Conservation (phyloP, 2,113 vertebrate genomes). For the Glaucomys volans region DNA sequence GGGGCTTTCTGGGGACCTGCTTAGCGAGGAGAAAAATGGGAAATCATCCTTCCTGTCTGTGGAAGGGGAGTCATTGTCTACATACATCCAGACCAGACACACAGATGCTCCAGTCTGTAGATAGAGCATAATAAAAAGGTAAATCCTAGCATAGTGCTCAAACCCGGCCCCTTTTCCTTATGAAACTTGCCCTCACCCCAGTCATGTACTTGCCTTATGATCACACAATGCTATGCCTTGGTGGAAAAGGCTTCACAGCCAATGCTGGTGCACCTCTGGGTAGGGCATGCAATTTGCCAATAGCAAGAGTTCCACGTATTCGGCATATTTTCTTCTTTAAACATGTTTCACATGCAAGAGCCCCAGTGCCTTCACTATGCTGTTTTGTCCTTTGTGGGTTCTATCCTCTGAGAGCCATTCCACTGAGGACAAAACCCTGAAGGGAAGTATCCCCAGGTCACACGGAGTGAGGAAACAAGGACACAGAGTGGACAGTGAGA, state of each 20-base stretch:
- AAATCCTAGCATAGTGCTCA: background rate
- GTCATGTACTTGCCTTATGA: too few species aligned
- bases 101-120: background rate
- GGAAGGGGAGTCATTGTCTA: background rate
- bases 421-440: background rate
- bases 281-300: background rate
- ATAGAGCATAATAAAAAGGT: background rate
- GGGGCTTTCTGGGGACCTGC: background rate
- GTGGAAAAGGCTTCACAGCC: background rate
- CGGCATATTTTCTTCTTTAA: background rate
- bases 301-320: background rate
- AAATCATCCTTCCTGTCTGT: slow-evolving; percentile 46
- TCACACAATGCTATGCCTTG: background rate
- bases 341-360: background rate
- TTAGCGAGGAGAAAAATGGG: slow-evolving; percentile 60
- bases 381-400: background rate
- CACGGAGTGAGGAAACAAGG: background rate
- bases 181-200: background rate
- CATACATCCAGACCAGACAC: background rate
- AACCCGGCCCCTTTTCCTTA: background rate
- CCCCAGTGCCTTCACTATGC: background rate
- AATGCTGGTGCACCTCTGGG: background rate
- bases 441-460: background rate
- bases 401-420: background rate
- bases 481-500: background rate